These are phyloP conservation scores for Lutjanus campechanus DNA, from an alignment of 2,797 vertebrate species.

Conservation along the genomic window DNA sequence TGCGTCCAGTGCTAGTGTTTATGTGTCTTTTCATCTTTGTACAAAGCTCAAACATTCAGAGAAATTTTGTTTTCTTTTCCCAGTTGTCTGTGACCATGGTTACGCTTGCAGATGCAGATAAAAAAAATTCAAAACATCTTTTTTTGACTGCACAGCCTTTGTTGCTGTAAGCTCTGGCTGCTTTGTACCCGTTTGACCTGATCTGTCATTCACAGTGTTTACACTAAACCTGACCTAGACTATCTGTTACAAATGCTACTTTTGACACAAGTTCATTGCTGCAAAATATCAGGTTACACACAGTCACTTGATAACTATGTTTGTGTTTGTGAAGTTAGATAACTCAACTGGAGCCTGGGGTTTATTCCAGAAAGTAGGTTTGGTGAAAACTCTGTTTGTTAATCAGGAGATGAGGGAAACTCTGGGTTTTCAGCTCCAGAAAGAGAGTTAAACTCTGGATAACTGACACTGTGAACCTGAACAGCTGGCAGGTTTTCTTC, in stretches of 20 bases:
- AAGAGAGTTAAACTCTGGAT: no score
- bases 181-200: background rate
- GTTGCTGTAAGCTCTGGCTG: background rate
- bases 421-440: no score
- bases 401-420: no score
- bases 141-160: background rate
- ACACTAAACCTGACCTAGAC: background rate
- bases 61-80: background rate
- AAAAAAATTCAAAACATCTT: background rate
- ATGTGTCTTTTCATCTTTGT: background rate
- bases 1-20: no score
- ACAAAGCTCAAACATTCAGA: background rate
- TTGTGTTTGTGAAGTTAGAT: constrained; percentile 8
- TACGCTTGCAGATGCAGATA: background rate
- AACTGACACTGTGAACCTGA: no score
- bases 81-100: background rate
- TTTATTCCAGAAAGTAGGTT: no score
- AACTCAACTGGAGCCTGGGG: background rate
- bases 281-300: background rate
- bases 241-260: background rate
- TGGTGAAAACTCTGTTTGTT: no score
- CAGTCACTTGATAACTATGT: background rate
- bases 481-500: no score
- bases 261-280: background rate
- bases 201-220: background rate